These are phyloP conservation scores for Gymnocypris eckloni DNA, from an alignment of 2,797 vertebrate genomes.

Conservation along the genomic window DNA sequence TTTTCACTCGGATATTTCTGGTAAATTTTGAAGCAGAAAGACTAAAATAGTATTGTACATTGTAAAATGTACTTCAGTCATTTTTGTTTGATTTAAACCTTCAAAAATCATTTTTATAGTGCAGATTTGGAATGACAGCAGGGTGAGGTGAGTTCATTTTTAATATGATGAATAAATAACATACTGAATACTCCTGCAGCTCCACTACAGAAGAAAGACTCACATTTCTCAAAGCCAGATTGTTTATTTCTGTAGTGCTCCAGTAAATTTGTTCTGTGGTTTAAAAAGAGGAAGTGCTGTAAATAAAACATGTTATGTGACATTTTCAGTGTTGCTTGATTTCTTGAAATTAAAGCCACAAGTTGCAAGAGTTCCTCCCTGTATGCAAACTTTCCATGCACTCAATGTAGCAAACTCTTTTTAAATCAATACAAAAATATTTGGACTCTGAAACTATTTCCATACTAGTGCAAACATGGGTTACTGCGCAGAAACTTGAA, in stretches of 20 bases:
- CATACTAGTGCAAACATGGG: not conserved
- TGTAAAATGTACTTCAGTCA: not conserved
- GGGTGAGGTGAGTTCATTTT: not conserved
- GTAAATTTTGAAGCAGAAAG: not conserved
- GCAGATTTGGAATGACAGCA: not conserved
- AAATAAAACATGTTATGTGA: constrained; percentile 14
- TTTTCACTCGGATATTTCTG: not conserved
- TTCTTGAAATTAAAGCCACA: constrained; percentile 30
- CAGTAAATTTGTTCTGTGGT: not conserved
- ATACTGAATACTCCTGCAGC: not conserved
- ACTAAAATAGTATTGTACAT: not conserved
- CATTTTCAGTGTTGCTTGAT: constrained; percentile 1
- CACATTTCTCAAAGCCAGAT: not conserved
- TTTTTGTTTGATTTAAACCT: not conserved
- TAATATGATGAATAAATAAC: not conserved
- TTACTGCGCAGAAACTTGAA: constrained; percentile 17
- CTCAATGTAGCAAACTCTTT: not conserved
- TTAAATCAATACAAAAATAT: constrained; percentile 8
- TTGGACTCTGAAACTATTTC: constrained; percentile 29
- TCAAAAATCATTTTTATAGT: not conserved
- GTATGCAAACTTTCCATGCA: constrained; percentile 10
- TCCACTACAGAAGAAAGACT: not conserved
- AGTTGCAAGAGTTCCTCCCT: not conserved
- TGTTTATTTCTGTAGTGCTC: not conserved
- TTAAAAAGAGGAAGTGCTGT: not conserved